Base-by-base conservation (phyloP, 2,797 vertebrate species). In the Thunnus albacares region DNA sequence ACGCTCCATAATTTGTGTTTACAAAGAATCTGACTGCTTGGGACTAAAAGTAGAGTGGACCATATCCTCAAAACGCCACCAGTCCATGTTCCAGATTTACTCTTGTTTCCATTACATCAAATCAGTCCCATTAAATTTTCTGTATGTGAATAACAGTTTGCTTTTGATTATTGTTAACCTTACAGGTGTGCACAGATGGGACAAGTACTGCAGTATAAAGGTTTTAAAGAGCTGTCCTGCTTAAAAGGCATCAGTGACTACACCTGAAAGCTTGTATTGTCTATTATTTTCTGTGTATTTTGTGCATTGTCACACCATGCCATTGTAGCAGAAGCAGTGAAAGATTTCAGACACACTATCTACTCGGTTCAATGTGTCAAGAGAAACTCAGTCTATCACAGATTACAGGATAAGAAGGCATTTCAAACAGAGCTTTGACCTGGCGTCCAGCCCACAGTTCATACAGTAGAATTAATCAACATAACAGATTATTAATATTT, bases 231-330 rank as follows among this genome's bases (percentile, higher is more conserved):
- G 28, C 77, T 70, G 24, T 70, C 61, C 12, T 68, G 30, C 71
- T 87, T 84, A 68, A 69, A 91, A 93, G 92, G 92, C 87, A 90
- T 87, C 61, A 0, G 18, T 84, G 90, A 91, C 84, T 78, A 35
- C 53, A 67, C 83, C 69, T 70, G 64, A 87, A 84, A 81, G 63
- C 68, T 82, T 87, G 77, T 82, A 79, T 72, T 55, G 41, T 49
- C 53, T 87, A 17, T 82, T 80, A 56, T 52, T 83, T 62, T 51
- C 74, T 49, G 52, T 78, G 55, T 84, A 67, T 62, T 75, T 87
- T 90, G 90, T 92, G 89, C 86, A 83, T 89, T 83, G 47, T 82
- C 61, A 56, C 77, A 76, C 52, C 47, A 62, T 57, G 78, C 75
- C 62, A 38, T 58, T 41, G 62, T 65, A 59, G 47, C 45, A 63